Conservation (phyloP, 2,888 invertebrate species). For the Campopleginae sp. region DNA sequence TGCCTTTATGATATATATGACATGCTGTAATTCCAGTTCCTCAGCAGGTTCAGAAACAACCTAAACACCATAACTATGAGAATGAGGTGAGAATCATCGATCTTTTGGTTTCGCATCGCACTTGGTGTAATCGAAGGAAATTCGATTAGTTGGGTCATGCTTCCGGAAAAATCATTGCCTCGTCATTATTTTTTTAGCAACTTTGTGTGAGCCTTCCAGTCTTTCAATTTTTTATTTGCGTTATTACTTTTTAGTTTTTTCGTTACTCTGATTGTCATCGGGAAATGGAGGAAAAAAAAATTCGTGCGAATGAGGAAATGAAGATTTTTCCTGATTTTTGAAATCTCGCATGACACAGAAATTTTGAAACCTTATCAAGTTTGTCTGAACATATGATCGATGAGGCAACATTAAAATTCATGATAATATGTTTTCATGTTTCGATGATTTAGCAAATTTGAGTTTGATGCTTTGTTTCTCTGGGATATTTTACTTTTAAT, state of each 20-base stretch:
- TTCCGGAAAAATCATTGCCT: not conserved
- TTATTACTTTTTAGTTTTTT: not conserved
- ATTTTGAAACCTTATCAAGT: not conserved
- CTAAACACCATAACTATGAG: constrained; percentile 13
- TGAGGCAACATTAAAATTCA: not conserved
- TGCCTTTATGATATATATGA: constrained; percentile 21
- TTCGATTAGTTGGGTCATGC: not conserved
- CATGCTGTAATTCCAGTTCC: constrained; percentile 49
- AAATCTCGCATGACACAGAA: not conserved
- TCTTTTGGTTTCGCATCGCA: constrained; percentile 37
- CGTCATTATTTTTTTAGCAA: not conserved
- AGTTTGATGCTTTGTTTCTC: not conserved
- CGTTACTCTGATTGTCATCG: not conserved
- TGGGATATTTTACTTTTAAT: not conserved
- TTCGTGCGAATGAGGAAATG: too few species aligned
- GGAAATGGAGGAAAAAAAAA: not conserved
- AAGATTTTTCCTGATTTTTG: not conserved
- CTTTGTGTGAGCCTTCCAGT: not conserved
- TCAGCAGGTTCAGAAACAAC: constrained; percentile 27
- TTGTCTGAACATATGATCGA: not conserved
- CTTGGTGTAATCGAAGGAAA: not conserved
- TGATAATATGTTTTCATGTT: not conserved
- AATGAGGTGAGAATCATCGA: constrained; percentile 44
- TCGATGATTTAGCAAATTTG: not conserved
- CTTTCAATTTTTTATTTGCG: not conserved